These are phyloP conservation scores for Syrmaticus mikado DNA, from an alignment of 2,113 vertebrate genomes.

Conservation along the genomic window DNA sequence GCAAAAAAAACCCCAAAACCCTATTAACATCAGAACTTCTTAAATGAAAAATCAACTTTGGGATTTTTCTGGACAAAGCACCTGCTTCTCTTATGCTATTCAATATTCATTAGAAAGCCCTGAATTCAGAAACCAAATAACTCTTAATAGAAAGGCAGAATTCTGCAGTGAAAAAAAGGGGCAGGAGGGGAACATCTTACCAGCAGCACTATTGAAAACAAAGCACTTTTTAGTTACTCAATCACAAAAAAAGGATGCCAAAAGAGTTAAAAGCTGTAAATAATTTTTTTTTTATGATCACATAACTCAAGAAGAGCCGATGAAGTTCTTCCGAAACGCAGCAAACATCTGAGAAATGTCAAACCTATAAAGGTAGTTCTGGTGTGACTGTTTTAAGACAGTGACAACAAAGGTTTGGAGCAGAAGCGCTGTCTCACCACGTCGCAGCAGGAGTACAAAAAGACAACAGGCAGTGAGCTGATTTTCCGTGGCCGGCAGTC, in stretches of 20 bases:
- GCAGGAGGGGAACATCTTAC: slow-evolving; percentile 17
- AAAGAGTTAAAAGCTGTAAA: not conserved
- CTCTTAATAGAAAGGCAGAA: not conserved
- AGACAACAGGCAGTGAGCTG: not conserved
- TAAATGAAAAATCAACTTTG: not conserved
- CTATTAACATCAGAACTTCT: not conserved
- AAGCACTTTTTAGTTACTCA: not conserved
- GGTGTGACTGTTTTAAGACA: slow-evolving; percentile 11
- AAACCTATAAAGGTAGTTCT: slow-evolving; percentile 40
- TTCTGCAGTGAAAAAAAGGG: not conserved
- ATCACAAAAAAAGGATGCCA: not conserved
- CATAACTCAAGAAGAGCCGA: slow-evolving; percentile 11
- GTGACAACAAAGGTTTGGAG: slow-evolving; percentile 5
- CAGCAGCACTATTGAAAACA: slow-evolving; percentile 32
- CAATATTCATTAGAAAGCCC: not conserved
- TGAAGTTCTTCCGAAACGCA: slow-evolving; percentile 16
- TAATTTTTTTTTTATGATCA: slow-evolving; percentile 12
- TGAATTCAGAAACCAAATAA: slow-evolving; percentile 36
- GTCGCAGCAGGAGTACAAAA: not conserved
- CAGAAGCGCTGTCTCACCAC: not conserved
- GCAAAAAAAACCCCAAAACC: too few relatives aligned
- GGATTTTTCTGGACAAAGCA: not conserved
- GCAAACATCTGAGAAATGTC: slow-evolving; percentile 62
- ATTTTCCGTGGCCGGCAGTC: not conserved
- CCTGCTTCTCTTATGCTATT: not conserved